phyloP scores from a whole-genome alignment of 2,888 invertebrate species.

The Orthonevra nobilis region DNA sequence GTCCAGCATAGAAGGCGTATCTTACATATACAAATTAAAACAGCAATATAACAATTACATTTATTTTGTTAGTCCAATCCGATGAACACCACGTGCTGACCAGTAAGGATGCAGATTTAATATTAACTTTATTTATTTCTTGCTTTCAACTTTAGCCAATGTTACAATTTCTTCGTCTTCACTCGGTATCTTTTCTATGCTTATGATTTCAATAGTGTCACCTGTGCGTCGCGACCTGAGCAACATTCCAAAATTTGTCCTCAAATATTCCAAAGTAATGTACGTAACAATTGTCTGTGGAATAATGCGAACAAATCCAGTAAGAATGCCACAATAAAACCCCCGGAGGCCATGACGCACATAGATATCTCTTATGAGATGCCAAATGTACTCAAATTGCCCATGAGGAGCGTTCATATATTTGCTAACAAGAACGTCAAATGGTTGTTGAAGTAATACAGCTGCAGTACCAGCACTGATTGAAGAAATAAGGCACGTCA shows the following conservation, averaged over 20 bases:
- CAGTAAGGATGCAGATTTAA: too few relatives aligned
- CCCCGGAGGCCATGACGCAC: conserved; percentile 59
- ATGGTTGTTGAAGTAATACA: conserved; percentile 65
- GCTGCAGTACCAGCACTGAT: conserved; percentile 61
- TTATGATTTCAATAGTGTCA: conserved; percentile 3
- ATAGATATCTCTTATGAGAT: conserved; percentile 24
- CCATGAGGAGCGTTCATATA: conserved; percentile 46
- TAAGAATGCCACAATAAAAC: conserved; percentile 66
- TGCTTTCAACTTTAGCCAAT: too few relatives aligned
- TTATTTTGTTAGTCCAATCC: too few relatives aligned
- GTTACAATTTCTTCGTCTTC: too few relatives aligned
- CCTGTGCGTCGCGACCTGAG: not conserved
- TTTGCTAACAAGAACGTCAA: conserved; percentile 64
- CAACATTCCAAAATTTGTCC: conserved; percentile 21
- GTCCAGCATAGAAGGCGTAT: too few relatives aligned
- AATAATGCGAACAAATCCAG: conserved; percentile 56
- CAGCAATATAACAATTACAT: too few relatives aligned
- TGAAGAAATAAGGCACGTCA: conserved; percentile 50
- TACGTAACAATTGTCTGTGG: conserved; percentile 68
- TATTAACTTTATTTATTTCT: too few relatives aligned
- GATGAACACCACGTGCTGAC: too few relatives aligned
- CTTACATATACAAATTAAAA: too few relatives aligned
- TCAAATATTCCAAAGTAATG: conserved; percentile 50
- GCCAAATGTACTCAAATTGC: conserved; percentile 11
- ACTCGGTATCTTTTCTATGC: too few relatives aligned